Conservation (phyloP, 2,797 vertebrate species). For the Novumbra hubbsi region DNA sequence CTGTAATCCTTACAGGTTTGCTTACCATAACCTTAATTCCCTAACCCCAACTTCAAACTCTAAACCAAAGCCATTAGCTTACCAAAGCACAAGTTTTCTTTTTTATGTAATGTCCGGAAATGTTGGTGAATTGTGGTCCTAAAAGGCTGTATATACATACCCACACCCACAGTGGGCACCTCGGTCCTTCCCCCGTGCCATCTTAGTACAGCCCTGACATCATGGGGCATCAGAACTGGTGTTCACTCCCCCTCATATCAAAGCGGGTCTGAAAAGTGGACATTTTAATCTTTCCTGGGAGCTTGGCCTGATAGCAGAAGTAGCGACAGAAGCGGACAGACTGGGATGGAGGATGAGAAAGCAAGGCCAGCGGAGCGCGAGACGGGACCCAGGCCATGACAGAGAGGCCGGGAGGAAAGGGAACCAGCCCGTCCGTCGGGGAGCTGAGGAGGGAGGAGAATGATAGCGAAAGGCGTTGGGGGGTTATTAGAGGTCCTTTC, state of each 20-base stretch:
- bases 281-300: background rate
- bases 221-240: background rate
- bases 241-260: background rate
- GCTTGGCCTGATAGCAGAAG: too few species aligned
- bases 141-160: background rate
- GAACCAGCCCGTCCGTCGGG: background rate
- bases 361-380: background rate
- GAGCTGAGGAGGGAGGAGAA: too few species aligned
- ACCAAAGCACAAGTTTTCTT: background rate
- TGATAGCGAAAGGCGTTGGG: too few species aligned
- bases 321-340: background rate
- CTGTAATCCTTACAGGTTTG: too few species aligned
- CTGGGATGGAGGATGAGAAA: background rate
- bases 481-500: constrained; percentile 46
- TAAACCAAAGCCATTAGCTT: background rate
- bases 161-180: constrained; percentile 3
- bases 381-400: background rate
- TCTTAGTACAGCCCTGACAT: background rate
- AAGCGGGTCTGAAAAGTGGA: background rate
- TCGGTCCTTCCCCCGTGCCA: background rate
- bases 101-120: too few species aligned
- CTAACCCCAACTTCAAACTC: too few species aligned
- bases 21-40: too few species aligned
- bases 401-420: background rate
- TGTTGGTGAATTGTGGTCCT: too few species aligned